Base-by-base conservation (phyloP, 2,797 vertebrate species). In the Gobio occitaniae region DNA sequence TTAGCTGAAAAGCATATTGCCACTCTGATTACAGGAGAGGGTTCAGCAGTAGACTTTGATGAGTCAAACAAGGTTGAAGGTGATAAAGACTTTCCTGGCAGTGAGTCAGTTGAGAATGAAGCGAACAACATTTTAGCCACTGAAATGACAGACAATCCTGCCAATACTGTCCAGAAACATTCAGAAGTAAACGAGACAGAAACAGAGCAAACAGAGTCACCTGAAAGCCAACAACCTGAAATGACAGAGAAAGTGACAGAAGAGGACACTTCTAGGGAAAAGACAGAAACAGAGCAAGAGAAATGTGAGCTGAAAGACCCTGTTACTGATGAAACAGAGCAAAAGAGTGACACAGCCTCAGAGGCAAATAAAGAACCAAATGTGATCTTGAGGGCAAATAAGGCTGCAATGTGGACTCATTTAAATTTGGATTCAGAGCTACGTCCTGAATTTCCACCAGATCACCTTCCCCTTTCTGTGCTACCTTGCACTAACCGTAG, bases 391-490 rank as follows among this genome's bases (percentile, higher is more conserved):
- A 88, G 87, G 69, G 3, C 68, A 80, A 88, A 88, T 87, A 93
- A 94, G 87, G 69, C 92, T 78, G 88, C 89, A 88, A 84, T 93
- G 72, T 88, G 93, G 92, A 92, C 92, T 87, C 92, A 94, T 83
- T 87, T 94, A 75, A 94, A 94, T n/a, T 86, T 94, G 84, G 95
- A 95, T 86, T 91, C 93, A 87, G 90, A 90, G 50, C 92, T 90
- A 79, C 90, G 95, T 89, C 94, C 94, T 0, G 95, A 96, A 87
- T 95, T 95, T 88, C 95, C 94, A 0, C 95, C 94, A 44, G 95
- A 96, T 16, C 94, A 94, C 91, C 93, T 95, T 83, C 94, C 94
- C 75, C 93, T 95, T 72, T 96, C 95, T 41, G 91, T 95, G 48
- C 91, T 93, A 82, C 91, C 92, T 44, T 91, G 91, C 81, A 86